Evolutionary conservation across 2,888 invertebrate species (phyloP).

Genomic region (Cheilosia vulpina): DNA sequence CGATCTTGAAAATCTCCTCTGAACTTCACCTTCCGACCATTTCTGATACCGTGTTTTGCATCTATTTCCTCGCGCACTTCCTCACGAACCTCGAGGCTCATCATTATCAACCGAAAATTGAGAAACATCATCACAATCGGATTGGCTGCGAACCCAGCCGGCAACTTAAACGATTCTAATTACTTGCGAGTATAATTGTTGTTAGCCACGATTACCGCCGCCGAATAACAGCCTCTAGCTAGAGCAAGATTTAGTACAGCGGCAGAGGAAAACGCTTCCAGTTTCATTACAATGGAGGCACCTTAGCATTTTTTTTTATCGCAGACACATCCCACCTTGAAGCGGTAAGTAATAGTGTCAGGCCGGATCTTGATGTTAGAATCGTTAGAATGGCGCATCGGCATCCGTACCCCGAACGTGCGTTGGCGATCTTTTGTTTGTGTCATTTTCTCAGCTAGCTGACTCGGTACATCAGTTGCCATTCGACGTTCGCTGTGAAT

Average conservation of each 20-base stretch:
- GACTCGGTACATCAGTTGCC: slow-evolving; percentile 51
- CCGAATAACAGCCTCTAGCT: slow-evolving; percentile 18
- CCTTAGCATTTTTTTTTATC: slow-evolving; percentile 49
- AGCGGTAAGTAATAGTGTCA: slow-evolving; percentile 68
- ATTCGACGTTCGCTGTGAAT: slow-evolving; percentile 41
- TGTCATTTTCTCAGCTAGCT: slow-evolving; percentile 16
- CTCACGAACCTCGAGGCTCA: slow-evolving; percentile 11
- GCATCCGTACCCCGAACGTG: slow-evolving; percentile 59
- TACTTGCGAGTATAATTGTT: slow-evolving; percentile 61
- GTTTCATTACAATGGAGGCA: slow-evolving; percentile 48
- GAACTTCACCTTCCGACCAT: slow-evolving; percentile 54
- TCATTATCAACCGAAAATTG: slow-evolving; percentile 52
- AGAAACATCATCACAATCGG: slow-evolving; percentile 44
- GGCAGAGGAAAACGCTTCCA: slow-evolving; percentile 54
- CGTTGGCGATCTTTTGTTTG: slow-evolving; percentile 57
- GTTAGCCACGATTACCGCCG: slow-evolving; percentile 51
- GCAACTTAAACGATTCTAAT: slow-evolving; percentile 70
- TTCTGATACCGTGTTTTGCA: slow-evolving; percentile 16
- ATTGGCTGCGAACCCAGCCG: slow-evolving; percentile 48
- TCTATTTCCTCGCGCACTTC: slow-evolving; percentile 31
- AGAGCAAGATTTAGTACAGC: slow-evolving; percentile 60
- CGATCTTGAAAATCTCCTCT: slow-evolving; percentile 52
- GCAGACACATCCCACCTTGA: slow-evolving; percentile 68
- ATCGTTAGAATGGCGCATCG: slow-evolving; percentile 65
- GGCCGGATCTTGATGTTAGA: slow-evolving; percentile 70